Conservation (phyloP, 2,888 invertebrate species). For the Dasysyrphus tricinctus region DNA sequence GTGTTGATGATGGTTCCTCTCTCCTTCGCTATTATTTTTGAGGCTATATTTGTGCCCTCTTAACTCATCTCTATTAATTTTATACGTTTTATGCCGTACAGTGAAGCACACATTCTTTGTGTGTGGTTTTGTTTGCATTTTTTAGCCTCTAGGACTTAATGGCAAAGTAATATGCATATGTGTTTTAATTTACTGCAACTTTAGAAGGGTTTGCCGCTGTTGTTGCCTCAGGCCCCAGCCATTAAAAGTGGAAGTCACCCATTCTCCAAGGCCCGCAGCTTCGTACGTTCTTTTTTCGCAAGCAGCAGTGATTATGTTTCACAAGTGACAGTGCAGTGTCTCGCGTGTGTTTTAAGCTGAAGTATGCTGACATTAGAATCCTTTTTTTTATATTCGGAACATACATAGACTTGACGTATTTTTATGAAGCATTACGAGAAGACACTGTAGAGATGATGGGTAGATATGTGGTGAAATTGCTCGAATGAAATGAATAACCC, state of each 20-base stretch:
- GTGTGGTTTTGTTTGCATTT: conserved; percentile 74
- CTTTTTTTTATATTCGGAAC: conserved; percentile 36
- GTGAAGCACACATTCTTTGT: conserved; percentile 59
- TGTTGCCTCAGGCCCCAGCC: conserved; percentile 34
- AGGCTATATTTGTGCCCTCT: conserved; percentile 35
- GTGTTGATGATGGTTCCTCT: conserved; percentile 40
- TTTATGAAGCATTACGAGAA: conserved; percentile 62
- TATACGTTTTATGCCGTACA: not conserved
- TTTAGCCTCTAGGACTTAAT: conserved; percentile 72
- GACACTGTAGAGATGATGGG: conserved; percentile 15
- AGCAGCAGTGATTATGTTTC: conserved; percentile 69
- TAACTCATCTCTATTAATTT: conserved; percentile 25
- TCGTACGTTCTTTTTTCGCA: conserved; percentile 10
- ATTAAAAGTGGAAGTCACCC: conserved; percentile 31
- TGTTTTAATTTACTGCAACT: conserved; percentile 75
- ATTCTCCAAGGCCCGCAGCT: not conserved
- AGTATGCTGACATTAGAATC: conserved; percentile 44
- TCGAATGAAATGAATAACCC: conserved; percentile 67
- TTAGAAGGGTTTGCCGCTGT: conserved; percentile 60
- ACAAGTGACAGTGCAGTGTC: conserved; percentile 66
- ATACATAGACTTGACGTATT: conserved; percentile 44
- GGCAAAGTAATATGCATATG: conserved; percentile 75
- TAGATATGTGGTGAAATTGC: conserved; percentile 65
- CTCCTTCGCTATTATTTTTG: conserved; percentile 11
- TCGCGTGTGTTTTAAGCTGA: conserved; percentile 34